Base-by-base conservation (phyloP, 2,888 invertebrate genomes). In the Cantharis lateralis region DNA sequence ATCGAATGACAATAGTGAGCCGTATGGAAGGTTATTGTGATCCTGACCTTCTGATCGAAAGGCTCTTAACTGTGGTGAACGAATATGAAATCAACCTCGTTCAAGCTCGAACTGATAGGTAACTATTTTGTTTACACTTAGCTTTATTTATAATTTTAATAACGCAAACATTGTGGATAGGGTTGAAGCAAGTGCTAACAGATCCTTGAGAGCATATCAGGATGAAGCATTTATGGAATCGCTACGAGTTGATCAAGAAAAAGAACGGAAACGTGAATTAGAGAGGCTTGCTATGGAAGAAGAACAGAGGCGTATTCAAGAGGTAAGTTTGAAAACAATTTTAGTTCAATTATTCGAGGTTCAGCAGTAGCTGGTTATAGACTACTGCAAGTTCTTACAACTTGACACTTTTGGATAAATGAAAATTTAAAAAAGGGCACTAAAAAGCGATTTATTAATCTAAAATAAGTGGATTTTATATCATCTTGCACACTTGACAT, bases 141-240 rank as follows among this genome's bases (percentile, higher is more conserved):
- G n/a, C n/a, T 48, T 5, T 28, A 28, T 28, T 28, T 28, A 28
- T 11, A 10, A 7, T n/a, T n/a, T 48, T 48, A n/a, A 48, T 48
- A 48, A 48, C 9, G 5, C n/a, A 48, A 48, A n/a, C n/a, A 48
- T 48, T n/a, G n/a, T 32, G 13, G 5, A 24, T 66, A 78, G 95
- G 79, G 92, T 95, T 83, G 96, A 96, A 85, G 91, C 96, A 16
- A 95, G 93, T 84, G 91, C 96, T 81, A 97, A 95, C 77, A 95
- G 96, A 82, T 94, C 95, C 0, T 89, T 98, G 70, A 91, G 98
- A 32, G 94, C 94, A 71, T 94, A 98, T 81, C 98, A 99, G 87
- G 98, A 99, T 88, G 95, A 95, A 86, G 98, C 98, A 0, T 99
- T 98, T 86, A 92, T 95, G 86, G 95, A 95, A 87, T 98, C 98